Base-by-base conservation (phyloP, 2,113 vertebrate genomes). In the Sinocyclocheilus grahami region DNA sequence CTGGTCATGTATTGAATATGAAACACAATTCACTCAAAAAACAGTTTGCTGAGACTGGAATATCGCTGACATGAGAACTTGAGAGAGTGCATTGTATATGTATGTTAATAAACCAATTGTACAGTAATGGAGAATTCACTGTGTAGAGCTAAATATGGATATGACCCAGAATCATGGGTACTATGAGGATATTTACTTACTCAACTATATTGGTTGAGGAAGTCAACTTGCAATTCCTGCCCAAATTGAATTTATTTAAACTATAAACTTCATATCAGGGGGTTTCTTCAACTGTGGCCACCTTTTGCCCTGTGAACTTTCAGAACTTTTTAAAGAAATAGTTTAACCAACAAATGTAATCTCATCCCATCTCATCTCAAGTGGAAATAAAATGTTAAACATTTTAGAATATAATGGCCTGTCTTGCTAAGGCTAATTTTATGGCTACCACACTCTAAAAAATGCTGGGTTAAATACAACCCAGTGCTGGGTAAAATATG, bases 41-140 rank as follows among this genome's bases (percentile, higher is more conserved):
- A 22, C 53, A 20, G 4, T 46, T 74, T 74, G 20, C 72, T 48
- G 22, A 75, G 72, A 48, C 1, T 5, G 37, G 69, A 39, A 22
- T 22, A 16, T 42, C 1, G 18, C 37, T 22, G 8, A 72, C 9
- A 22, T 11, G 18, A 18, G 27, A 33, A 42, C 39, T 75, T 48
- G 22, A 48, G 22, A 46, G 37, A 14, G 37, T 13, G 22, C 39
- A 74, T 20, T 46, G 22, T 24, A 46, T 75, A 14, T 48, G 22
- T 48, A 42, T 39, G 71, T n/a, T n/a, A n/a, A 42, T 75, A 75
- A 75, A 75, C 4, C 72, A n/a, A 75, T 22, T 75, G 20, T 75
- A 74, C 39, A 74, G 20, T n/a, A 24, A 72, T 75, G 12, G 37
- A 46, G 22, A 46, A 75, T 22, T 72, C 18, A 72, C 39, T 42